Evolutionary conservation across 2,797 vertebrate genomes (phyloP), one percentile per base, ranked within the genome.

Genomic region (Anabas testudineus): DNA sequence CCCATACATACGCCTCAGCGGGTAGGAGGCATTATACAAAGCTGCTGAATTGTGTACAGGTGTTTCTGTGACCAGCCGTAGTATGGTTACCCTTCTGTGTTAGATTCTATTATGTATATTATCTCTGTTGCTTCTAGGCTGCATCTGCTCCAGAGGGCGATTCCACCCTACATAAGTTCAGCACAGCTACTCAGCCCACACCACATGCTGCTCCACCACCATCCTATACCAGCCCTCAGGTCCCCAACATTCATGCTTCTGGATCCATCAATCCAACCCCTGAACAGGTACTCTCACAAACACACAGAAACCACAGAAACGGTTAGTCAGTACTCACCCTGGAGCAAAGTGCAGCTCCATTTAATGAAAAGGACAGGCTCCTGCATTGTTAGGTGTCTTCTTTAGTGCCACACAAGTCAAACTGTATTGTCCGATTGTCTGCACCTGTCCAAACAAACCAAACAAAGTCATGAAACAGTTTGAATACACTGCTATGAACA

Each of bases 1-100:
- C 97, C 98, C 10, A 99, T 99, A 90, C 97, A 98, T 90, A 99
- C 97, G 22, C 98, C 97, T 24, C 97, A 96, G 86, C 93, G 95
- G 94, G 98, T 99, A 94, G 26, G 88, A 36, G 59, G 36, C 37
- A 2, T 76, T 78, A n/a, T 13, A 39, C 21, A 62, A 84, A 80
- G 24, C 45, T 47, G 8, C 56, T 10, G n/a, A 0, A n/a, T 10
- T n/a, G 3, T 24, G 18, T 48, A 18, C 7, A 58, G 7, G 42
- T 0, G 12, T 53, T 47, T 46, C 2, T 42, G 15, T 73, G 16
- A 59, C 32, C 12, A 37, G 49, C 13, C 13, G 34, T 4, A 30
- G 13, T 22, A 7, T n/a, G 7, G 24, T 43, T 45, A 21, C 24
- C 4, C 19, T 32, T 5, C 7, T 12, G 32, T 58, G 6, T 49